Evolutionary conservation across 37 sponge, comb jelly and placozoan genomes (phyloP), one percentile per base, ranked within the genome.

Genomic region (Diacarnus erythraeanus): DNA sequence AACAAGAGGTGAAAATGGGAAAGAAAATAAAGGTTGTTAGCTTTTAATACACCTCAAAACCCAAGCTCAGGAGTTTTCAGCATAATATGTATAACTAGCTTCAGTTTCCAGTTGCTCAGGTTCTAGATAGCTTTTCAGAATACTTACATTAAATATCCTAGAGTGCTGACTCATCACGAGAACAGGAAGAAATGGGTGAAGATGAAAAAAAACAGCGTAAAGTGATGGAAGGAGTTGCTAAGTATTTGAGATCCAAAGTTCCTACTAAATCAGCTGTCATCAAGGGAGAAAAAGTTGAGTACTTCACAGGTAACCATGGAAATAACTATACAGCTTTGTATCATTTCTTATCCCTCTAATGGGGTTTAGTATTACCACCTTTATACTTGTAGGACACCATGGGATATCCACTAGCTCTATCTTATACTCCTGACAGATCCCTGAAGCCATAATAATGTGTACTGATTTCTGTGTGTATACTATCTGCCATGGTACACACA

Each of bases 271-370:
- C 64, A 27, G 92, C 81, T 3, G 51, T 80, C 5, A 58, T 92
- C 34, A 83, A 87, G 51, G 79, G 87, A 64, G 60, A 87, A 27
- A 87, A 92, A 37, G 74, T 87, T 3, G 84, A 87, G 37, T 91
- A 91, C 57, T 85, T 91, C 73, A 2, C 42, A 30, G 89, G 89
- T 89, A 31, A 88, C 78, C 35, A n/a, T 20, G 61, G 61, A 15
- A 12, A 47, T 47, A 47, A 12, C 51, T 47, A 6, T 15, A 47
- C 51, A 47, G 12, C 12, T 47, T 47, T 47, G 12, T 47, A 15
- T 47, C 6, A 47, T 47, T 15, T 47, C 12, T 47, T 47, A 12
- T 12, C 51, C 12, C 51, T 47, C 6, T 47, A 47, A 47, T 47
- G 10, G 6, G 51, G 10, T 47, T 15, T 47, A 15, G 51, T 12